These are phyloP conservation scores for Platynereis dumerilii DNA, from an alignment of 2,888 invertebrate genomes.

Conservation along the genomic window DNA sequence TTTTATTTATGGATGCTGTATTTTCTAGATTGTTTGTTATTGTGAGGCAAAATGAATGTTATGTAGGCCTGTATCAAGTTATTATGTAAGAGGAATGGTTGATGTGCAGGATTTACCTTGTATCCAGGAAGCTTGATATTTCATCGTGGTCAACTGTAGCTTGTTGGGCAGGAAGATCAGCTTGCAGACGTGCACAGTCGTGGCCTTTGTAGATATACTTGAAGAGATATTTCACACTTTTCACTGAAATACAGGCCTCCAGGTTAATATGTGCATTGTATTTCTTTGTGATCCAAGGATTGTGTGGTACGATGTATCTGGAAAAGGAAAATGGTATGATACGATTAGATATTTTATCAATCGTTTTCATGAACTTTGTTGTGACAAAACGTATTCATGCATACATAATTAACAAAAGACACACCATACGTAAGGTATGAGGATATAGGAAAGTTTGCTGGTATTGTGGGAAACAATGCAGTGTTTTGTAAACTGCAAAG, in stretches of 20 bases:
- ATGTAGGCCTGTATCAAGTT: too few species aligned
- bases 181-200: slow-evolving; percentile 43
- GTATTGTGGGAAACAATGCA: too few species aligned
- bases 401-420: slow-evolving; percentile 49
- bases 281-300: slow-evolving; percentile 47
- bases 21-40: too few species aligned
- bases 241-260: slow-evolving; percentile 30
- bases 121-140: too few species aligned
- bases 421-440: slow-evolving; percentile 59
- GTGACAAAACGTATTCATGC: slow-evolving; percentile 61
- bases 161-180: slow-evolving; percentile 42
- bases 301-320: slow-evolving; percentile 55
- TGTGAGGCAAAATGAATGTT: too few species aligned
- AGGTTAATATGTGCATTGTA: slow-evolving; percentile 62
- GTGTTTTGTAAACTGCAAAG: too few species aligned
- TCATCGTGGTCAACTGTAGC: too few species aligned
- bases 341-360: slow-evolving; percentile 53
- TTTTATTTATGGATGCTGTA: too few species aligned
- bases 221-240: slow-evolving; percentile 47
- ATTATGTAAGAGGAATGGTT: too few species aligned
- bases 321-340: too few species aligned
- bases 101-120: too few species aligned
- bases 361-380: slow-evolving; percentile 56
- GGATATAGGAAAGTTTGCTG: too few species aligned
- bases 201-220: slow-evolving; percentile 53